Evolutionary conservation across 64 coral and sea anemone species (phyloP).

Genomic region (Montipora efflorescens): DNA sequence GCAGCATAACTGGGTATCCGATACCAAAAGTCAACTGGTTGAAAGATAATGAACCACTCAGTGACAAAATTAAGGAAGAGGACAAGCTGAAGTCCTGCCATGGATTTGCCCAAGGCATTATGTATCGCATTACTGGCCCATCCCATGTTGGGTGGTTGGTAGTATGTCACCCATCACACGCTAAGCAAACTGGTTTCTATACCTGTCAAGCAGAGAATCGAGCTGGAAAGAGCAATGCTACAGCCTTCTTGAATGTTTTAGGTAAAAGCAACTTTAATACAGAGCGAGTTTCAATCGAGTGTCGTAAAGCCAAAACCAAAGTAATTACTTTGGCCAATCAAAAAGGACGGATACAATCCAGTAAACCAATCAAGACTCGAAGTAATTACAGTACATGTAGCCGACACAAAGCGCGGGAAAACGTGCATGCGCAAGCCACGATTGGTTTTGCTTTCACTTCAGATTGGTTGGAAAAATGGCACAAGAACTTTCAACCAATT

Average conservation of each 20-base stretch:
- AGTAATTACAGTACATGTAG: too few relatives aligned
- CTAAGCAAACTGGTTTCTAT: slow-evolving; percentile 55
- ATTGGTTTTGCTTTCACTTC: too few relatives aligned
- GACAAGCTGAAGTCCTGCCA: neutral
- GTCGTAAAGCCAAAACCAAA: too few relatives aligned
- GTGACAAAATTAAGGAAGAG: neutral
- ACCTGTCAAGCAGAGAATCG: slow-evolving; percentile 65
- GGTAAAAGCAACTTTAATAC: slow-evolving; percentile 47
- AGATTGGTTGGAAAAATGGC: too few relatives aligned
- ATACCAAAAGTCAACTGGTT: slow-evolving; percentile 31
- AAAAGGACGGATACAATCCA: too few relatives aligned
- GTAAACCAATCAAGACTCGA: too few relatives aligned
- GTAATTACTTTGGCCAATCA: too few relatives aligned
- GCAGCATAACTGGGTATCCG: slow-evolving; percentile 33
- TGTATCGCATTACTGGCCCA: neutral
- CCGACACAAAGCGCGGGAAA: too few relatives aligned
- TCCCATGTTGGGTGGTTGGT: neutral
- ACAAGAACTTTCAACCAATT: too few relatives aligned
- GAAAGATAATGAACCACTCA: slow-evolving; percentile 9
- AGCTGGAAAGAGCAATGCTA: slow-evolving; percentile 48
- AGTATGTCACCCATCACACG: slow-evolving; percentile 41
- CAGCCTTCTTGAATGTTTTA: slow-evolving; percentile 60
- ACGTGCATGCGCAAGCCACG: too few relatives aligned
- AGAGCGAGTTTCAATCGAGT: too few relatives aligned
- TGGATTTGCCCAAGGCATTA: neutral